Conservation (phyloP, 2,797 vertebrate species). For the Melanotaenia parkinsoni region DNA sequence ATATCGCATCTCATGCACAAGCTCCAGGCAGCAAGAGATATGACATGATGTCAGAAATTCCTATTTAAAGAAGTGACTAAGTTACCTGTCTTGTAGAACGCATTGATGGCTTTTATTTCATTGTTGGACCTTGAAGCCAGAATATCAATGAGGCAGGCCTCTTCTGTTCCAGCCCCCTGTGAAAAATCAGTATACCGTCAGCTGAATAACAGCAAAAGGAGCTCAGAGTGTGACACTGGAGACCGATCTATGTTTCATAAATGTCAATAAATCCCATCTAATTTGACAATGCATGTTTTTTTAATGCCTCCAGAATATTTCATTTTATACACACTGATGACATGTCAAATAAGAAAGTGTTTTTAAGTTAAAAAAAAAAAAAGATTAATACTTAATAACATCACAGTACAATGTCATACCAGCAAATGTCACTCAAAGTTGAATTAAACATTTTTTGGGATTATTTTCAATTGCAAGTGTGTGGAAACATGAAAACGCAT, state of each 20-base stretch:
- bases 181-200: conserved; percentile 1
- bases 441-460: background rate
- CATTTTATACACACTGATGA: background rate
- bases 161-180: conserved; percentile 96
- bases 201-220: background rate
- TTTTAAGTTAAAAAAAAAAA: too few species aligned
- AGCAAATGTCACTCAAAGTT: background rate
- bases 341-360: background rate
- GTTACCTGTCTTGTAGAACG: conserved; percentile 86
- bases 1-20: conserved; percentile 55
- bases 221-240: background rate
- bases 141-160: conserved; percentile 94
- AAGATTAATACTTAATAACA: background rate
- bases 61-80: background rate
- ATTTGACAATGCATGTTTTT: background rate
- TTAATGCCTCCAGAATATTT: background rate
- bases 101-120: conserved; percentile 85
- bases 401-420: background rate
- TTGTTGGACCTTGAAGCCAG: conserved; percentile 88
- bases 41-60: background rate
- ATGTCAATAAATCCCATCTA: background rate
- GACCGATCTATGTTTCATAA: background rate
- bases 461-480: background rate
- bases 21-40: background rate
- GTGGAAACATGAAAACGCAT: background rate